Base-by-base conservation (phyloP, 2,113 vertebrate genomes). In the Alectura lathami region DNA sequence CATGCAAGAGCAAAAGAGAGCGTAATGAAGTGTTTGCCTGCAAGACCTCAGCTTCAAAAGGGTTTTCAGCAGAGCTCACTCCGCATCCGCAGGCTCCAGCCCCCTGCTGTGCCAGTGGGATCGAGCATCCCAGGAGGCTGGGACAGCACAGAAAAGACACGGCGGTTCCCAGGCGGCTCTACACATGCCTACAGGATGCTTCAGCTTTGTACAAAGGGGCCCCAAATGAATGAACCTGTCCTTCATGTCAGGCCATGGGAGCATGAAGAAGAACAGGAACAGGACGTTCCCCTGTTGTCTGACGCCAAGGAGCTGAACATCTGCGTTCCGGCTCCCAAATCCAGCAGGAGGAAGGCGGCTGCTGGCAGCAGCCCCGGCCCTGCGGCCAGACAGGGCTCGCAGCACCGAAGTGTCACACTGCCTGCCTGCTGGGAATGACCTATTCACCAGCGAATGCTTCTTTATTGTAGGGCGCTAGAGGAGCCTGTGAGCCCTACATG, bases 221-320 rank as follows among this genome's bases (percentile, higher is more conserved):
- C 73, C 60, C 22, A 54, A 64, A 74, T 51, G 34, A 95, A 62
- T 93, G 75, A 90, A 67, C 88, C 54, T 89, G 68, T 57, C 73
- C 51, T 93, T 74, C 60, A 57, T 64, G 40, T 51, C 70, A 81
- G 57, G 12, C 57, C 88, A 70, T 50, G 38, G 45, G 95, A 93
- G 75, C 91, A 9, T 89, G 91, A 91, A 85, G 83, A 47, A 73
- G 54, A 38, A 89, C 80, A 38, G 48, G 89, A 95, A 86, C 88
- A 86, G 78, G 72, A 57, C 54, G 51, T 91, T 90, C 89, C 88
- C 38, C 7, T 27, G 70, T 45, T 76, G 69, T 74, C 91, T 90
- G 88, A 42, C 69, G 93, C 91, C 78, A 94, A 78, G 64, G 29
- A 88, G 79, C 72, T 47, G 84, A 94, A 93, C 75, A 94, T 68